phyloP scores from a whole-genome alignment of 92 coral and sea anemone species.

The Zoanthus sociatus region DNA sequence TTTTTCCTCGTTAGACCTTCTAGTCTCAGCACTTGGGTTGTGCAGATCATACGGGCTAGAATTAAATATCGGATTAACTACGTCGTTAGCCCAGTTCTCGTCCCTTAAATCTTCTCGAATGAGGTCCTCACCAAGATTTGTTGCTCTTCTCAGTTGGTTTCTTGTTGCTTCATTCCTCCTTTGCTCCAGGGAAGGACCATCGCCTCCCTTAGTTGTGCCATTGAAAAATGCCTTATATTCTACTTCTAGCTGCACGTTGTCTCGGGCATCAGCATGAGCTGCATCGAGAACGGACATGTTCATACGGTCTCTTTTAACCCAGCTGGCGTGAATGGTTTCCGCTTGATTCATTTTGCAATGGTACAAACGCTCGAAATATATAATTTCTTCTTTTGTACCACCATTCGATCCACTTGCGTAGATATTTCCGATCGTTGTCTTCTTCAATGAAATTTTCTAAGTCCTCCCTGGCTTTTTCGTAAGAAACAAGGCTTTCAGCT shows the following conservation, averaged over 20 bases:
- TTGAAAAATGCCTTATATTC: slow-evolving; percentile 48
- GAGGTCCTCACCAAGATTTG: slow-evolving; percentile 42
- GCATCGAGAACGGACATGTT: slow-evolving; percentile 63
- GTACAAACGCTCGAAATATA: slow-evolving; percentile 61
- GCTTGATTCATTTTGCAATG: slow-evolving; percentile 56
- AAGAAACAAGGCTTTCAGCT: slow-evolving; percentile 15
- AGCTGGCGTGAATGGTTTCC: slow-evolving; percentile 47
- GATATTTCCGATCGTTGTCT: slow-evolving; percentile 9
- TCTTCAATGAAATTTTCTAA: slow-evolving; percentile 16
- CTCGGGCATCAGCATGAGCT: slow-evolving; percentile 52
- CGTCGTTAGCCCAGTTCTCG: not conserved
- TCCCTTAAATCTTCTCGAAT: slow-evolving; percentile 1
- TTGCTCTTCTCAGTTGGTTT: slow-evolving; percentile 33
- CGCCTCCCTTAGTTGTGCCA: slow-evolving; percentile 51
- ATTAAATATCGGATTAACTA: not conserved
- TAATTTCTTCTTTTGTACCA: slow-evolving; percentile 65
- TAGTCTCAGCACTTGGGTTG: slow-evolving; percentile 47
- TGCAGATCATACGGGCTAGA: slow-evolving; percentile 36
- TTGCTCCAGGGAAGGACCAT: slow-evolving; percentile 46
- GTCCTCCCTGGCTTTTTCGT: slow-evolving; percentile 24
- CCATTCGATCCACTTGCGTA: slow-evolving; percentile 58
- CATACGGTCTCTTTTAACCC: slow-evolving; percentile 70
- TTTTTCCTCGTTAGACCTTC: slow-evolving; percentile 31
- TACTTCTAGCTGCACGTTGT: slow-evolving; percentile 55
- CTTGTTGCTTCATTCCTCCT: slow-evolving; percentile 17